Evolutionary conservation across 1,140 invertebrate genomes (phyloP), one percentile per base, ranked within the genome.

Genomic region (Centruroides vittatus): DNA sequence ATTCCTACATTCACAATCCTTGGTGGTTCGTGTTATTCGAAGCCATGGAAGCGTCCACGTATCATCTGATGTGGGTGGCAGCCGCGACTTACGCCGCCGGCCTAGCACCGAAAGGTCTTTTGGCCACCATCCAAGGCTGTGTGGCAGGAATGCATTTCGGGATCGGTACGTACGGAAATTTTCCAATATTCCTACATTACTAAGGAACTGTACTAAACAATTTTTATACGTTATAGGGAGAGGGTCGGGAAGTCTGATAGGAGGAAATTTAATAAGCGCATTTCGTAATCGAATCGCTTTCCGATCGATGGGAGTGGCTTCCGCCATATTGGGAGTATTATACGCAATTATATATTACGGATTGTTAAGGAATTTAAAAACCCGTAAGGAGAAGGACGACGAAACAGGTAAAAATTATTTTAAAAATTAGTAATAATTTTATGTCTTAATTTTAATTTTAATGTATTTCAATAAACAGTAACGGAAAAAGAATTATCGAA

Each of bases 1-100:
- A 90, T 70, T 89, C 88, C 0, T 70, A 89, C 58, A 85, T 93
- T 65, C 81, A 84, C 70, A 83, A 88, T 72, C 85, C 86, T 11
- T 89, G 86, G 86, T 78, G 83, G 69, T 86, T 84, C 61, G 73
- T 93, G 49, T 79, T 86, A 41, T 88, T 90, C 69, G 89, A 93
- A 74, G 83, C 84, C 10, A 77, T 90, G 72, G 88, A 91, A 77
- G 85, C 83, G 2, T 81, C 91, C 55, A 90, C 88, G n/a, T 84
- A 85, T 64, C 85, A 86, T 12, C 73, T 93, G 54, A 83, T 86
- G 65, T 86, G 86, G 72, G 88, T 87, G 0, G 85, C 88, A 3
- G 85, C 86, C 9, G 84, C 88, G 4, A 88, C 86, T 35, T 90
- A 89, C 68, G 86, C 85, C 1, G 86, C 84, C 4, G 81, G 82